These are phyloP conservation scores for Ptilodon capucinus DNA, from an alignment of 2,888 invertebrate species.

Conservation along the genomic window DNA sequence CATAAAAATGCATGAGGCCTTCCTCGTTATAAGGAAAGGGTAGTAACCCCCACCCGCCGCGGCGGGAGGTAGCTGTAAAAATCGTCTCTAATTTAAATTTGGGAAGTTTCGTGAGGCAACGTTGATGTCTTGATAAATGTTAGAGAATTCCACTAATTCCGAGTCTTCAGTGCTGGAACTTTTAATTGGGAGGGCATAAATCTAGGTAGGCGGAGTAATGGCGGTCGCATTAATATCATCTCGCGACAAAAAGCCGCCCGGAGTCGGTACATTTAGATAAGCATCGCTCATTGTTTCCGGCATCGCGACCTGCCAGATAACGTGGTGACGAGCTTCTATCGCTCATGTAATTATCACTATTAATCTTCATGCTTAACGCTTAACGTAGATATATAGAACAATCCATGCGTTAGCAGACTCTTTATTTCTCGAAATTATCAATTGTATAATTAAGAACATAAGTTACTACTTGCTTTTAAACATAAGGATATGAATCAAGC, in stretches of 20 bases:
- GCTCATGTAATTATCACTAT: conserved; percentile 24
- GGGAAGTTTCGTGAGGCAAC: conserved; percentile 80
- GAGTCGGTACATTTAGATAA: conserved; percentile 68
- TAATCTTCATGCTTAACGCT: not conserved
- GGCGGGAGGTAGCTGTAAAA: conserved; percentile 80
- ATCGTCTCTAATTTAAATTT: conserved; percentile 84
- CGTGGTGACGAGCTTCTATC: conserved; percentile 3
- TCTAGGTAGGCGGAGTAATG: conserved; percentile 64
- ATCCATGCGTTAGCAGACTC: too few species aligned
- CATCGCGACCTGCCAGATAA: conserved; percentile 33
- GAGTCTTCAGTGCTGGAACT: conserved; percentile 75
- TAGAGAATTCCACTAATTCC: conserved; percentile 79
- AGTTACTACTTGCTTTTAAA: too few species aligned
- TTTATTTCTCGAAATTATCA: too few species aligned
- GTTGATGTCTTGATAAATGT: conserved; percentile 83
- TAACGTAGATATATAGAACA: not conserved
- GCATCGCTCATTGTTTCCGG: conserved; percentile 74
- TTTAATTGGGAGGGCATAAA: conserved; percentile 81
- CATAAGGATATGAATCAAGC: too few species aligned
- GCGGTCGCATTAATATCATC: conserved; percentile 71
- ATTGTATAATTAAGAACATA: too few species aligned
- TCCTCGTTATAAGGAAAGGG: conserved; percentile 84
- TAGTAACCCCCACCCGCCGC: conserved; percentile 70
- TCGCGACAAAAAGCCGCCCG: conserved; percentile 69
- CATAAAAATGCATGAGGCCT: conserved; percentile 84